Base-by-base conservation (phyloP, 2,797 vertebrate genomes). In the Diceros bicornis region DNA sequence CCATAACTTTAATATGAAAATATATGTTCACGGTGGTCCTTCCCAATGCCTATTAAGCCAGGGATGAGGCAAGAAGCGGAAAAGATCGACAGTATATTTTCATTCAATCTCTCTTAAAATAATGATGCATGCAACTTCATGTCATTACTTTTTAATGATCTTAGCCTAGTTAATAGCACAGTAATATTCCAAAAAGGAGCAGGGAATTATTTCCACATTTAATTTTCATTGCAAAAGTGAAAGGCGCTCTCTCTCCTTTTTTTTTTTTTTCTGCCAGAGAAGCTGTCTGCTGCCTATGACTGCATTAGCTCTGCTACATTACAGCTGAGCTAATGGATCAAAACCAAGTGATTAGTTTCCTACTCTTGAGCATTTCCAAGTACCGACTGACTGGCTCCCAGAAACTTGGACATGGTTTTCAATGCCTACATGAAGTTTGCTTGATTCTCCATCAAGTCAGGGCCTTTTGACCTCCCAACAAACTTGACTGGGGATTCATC, bases 101-200 rank as follows among this genome's bases (percentile, higher is more conserved):
- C 97, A 98, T 98, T 98, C 98, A 94, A 91, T 97, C 98, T 97
- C 96, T 98, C 98, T 98, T 98, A 98, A 99, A 98, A 98, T 98
- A 99, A 99, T 97, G 98, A 98, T 95, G 98, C 98, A 98, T 98
- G 97, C 98, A 98, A 98, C 98, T 97, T 98, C 95, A 98, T 97
- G 97, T 98, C 99, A 98, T 99, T 98, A 98, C 98, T 98, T 97
- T 98, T 98, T 98, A 99, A 99, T 92, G 66, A 97, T 97, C 98
- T 98, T 99, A 98, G 97, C 98, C 98, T 98, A 98, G 98, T 98
- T 98, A 98, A 99, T 98, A 98, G 98, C 98, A 98, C 86, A 97
- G 98, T 98, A 98, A 99, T 98, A 98, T 98, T 98, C 98, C 98
- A 98, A 98, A 98, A 98, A 98, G 92, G 97, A 98, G 98, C 93